Conservation (phyloP, 1,140 invertebrate genomes). For the Chymomyza costata region DNA sequence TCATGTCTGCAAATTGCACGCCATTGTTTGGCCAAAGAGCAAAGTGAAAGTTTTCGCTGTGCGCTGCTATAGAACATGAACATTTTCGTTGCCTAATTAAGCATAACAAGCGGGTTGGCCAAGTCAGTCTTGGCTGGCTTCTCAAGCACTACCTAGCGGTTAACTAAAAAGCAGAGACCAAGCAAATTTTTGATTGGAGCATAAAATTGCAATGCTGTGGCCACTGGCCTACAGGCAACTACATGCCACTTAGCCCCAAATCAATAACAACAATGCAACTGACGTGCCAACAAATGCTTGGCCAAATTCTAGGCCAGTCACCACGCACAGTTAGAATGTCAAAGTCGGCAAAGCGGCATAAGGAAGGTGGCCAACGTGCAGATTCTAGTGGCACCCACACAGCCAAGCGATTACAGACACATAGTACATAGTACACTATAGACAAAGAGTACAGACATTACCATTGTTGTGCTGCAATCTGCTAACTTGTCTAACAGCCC, state of each 20-base stretch:
- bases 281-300: slow-evolving; percentile 7
- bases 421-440: slow-evolving; percentile 2
- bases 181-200: slow-evolving; percentile 39
- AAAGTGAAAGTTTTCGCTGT: slow-evolving; percentile 66
- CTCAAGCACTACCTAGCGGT: slow-evolving; percentile 12
- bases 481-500: slow-evolving; percentile 36
- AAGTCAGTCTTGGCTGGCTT: slow-evolving; percentile 16
- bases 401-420: slow-evolving; percentile 6
- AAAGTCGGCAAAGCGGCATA: no score
- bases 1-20: slow-evolving; percentile 45
- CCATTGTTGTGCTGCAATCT: slow-evolving; percentile 29
- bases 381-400: slow-evolving; percentile 43
- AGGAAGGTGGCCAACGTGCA: no score
- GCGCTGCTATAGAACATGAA: slow-evolving; percentile 26
- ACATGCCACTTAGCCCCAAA: slow-evolving; percentile 60
- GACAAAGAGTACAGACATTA: slow-evolving; percentile 10
- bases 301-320: slow-evolving; percentile 53
- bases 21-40: slow-evolving; percentile 38
- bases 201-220: slow-evolving; percentile 35
- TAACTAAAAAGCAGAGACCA: no score
- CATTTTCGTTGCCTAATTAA: slow-evolving; percentile 46
- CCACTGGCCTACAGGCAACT: slow-evolving; percentile 30
- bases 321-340: slow-evolving; percentile 54
- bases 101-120: slow-evolving; percentile 48
- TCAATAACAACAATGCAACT: slow-evolving; percentile 31